These are phyloP conservation scores for Arrhamphus sclerolepis DNA, from an alignment of 2,797 vertebrate genomes.

Conservation along the genomic window DNA sequence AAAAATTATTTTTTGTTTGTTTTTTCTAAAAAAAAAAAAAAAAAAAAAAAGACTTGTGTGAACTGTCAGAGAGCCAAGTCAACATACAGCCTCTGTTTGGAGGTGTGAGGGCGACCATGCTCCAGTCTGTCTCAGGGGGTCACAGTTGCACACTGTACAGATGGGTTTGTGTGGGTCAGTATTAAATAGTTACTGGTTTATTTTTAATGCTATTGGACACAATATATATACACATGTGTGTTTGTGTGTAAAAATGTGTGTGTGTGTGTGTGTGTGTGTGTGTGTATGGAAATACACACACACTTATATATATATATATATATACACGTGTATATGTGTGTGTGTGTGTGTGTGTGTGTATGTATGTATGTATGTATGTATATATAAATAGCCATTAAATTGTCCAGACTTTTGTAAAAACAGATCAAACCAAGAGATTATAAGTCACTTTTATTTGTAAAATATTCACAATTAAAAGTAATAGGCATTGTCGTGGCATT, in stretches of 20 bases:
- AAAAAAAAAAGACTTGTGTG: constrained; percentile 4
- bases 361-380: too few relatives aligned
- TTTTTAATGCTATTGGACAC: not conserved
- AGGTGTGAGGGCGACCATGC: constrained; percentile 8
- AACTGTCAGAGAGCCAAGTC: constrained; percentile 15
- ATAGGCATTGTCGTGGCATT: constrained; percentile 62
- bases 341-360: too few relatives aligned
- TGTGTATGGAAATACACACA: too few relatives aligned
- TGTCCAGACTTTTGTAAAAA: constrained; percentile 22
- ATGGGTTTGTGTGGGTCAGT: not conserved
- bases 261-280: too few relatives aligned
- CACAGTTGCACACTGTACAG: constrained; percentile 5
- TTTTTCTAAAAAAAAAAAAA: too few relatives aligned
- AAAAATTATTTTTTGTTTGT: too few relatives aligned
- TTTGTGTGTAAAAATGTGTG: too few relatives aligned
- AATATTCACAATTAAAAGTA: constrained; percentile 74
- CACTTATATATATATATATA: too few relatives aligned
- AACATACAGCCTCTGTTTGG: constrained; percentile 5
- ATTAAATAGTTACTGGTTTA: constrained; percentile 1
- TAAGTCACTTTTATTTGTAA: constrained; percentile 77
- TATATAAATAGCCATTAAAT: not conserved
- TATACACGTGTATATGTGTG: too few relatives aligned
- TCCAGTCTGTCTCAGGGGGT: not conserved
- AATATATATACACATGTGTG: too few relatives aligned
- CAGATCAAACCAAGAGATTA: constrained; percentile 32